Percentiles rank a stretch among this genome's conserved stretches.
phyloP scores from a whole-genome alignment of 2,797 vertebrate species.

The Phoebastria nigripes region DNA sequence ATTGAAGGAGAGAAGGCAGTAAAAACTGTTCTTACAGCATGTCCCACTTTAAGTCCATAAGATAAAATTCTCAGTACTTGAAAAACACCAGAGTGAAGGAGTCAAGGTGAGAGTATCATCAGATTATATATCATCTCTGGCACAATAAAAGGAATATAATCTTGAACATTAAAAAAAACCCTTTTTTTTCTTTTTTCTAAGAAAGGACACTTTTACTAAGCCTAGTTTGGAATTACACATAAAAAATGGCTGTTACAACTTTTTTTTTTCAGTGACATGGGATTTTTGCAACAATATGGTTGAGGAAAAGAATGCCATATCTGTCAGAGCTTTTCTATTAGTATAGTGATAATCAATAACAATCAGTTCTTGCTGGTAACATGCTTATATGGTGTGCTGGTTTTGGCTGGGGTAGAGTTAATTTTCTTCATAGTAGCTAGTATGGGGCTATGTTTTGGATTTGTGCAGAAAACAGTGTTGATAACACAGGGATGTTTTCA shows the following conservation, averaged over 20 bases:
- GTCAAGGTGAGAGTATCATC: slow-evolving; percentile 45
- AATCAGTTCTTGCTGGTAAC: not conserved
- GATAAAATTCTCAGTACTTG: slow-evolving; percentile 50
- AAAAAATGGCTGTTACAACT: not conserved
- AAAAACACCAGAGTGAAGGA: slow-evolving; percentile 27
- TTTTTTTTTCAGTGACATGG: not conserved
- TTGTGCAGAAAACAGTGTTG: too few relatives aligned
- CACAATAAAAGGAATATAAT: slow-evolving; percentile 7
- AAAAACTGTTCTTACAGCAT: slow-evolving; percentile 54
- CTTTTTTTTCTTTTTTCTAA: not conserved
- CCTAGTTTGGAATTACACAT: not conserved
- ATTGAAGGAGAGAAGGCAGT: slow-evolving; percentile 53
- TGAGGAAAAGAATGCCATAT: not conserved
- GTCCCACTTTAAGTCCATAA: slow-evolving; percentile 52
- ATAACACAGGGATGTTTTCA: too few relatives aligned
- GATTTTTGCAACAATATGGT: not conserved
- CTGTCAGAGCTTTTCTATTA: not conserved
- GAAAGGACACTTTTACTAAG: not conserved
- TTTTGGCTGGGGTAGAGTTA: too few relatives aligned
- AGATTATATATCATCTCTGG: slow-evolving; percentile 2
- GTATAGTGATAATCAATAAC: not conserved
- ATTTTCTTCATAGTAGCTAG: too few relatives aligned
- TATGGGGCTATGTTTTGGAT: too few relatives aligned
- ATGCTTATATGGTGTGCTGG: not conserved
- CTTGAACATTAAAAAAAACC: not conserved